Evolutionary conservation across 1,140 invertebrate genomes (phyloP), one percentile per base, ranked within the genome.

Genomic region (Pentalonia nigronervosa): DNA sequence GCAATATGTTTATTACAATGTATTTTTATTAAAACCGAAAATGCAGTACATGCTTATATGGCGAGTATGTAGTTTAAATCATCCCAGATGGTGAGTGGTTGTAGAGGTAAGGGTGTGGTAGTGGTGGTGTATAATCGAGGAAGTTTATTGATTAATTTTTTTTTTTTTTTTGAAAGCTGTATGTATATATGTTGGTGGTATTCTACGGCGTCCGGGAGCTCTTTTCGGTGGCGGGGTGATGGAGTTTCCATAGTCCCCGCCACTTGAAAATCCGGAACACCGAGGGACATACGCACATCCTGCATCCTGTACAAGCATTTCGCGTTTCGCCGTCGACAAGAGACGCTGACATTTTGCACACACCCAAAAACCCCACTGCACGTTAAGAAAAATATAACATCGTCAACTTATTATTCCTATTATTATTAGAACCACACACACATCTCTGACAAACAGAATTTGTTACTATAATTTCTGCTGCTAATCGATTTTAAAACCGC

Each of bases 71-170:
- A 53, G 47, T 88, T 88, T 47, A 88, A 88, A 88, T 88, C 86
- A 88, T 50, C 47, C 47, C 86, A 34, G 86, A 47, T n/a, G 47
- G 6, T 67, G 60, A 67, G 60, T 67, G 11, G 60, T 60, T 67
- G 60, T 67, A 67, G 83, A 47, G 36, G 21, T n/a, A 30, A 30
- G 30, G 60, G 60, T n/a, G 60, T 60, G 45, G 86, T 41, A 17
- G 50, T 90, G 50, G 86, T 41, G n/a, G 50, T 90, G 50, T 90
- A 34, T 56, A 90, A 90, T 56, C 88, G 88, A 90, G 88, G 88
- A 90, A 90, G 88, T 56, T 53, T 90, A 90, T 90, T 90, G 88
- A 90, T 90, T 90, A 90, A 90, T 90, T 90, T 90, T 90, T 90
- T 56, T 89, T 88, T 88, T 89, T 88, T 88, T 88, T 47, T 84